These are phyloP conservation scores for Drosophila navojoa DNA, from an alignment of 1,140 invertebrate genomes.

Conservation along the genomic window DNA sequence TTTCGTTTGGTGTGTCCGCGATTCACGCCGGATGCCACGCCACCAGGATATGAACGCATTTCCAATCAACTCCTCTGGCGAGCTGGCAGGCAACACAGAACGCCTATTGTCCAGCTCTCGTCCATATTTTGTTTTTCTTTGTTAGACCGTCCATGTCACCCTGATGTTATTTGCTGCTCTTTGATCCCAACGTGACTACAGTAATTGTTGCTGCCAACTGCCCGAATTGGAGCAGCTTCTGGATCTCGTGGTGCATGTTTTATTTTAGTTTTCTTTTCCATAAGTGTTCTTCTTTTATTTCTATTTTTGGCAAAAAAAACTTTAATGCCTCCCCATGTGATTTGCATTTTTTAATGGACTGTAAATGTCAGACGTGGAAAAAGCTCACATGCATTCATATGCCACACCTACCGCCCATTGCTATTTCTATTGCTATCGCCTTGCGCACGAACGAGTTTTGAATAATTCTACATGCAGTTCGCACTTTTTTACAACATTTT, in stretches of 20 bases:
- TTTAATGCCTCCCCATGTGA: constrained; percentile 42
- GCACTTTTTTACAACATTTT: constrained; percentile 41
- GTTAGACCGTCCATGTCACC: constrained; percentile 9
- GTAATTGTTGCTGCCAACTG: constrained; percentile 70
- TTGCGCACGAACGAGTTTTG: constrained; percentile 67
- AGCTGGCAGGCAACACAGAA: constrained; percentile 5
- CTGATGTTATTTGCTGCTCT: constrained; percentile 22
- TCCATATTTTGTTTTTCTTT: constrained; percentile 50
- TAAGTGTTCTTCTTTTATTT: not conserved
- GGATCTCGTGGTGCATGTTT: not conserved
- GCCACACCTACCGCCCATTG: constrained; percentile 17
- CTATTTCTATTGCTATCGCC: constrained; percentile 44
- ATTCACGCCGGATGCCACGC: constrained; percentile 53
- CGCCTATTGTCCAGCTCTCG: constrained; percentile 25
- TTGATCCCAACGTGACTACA: constrained; percentile 66
- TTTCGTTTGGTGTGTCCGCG: constrained; percentile 52
- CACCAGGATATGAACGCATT: constrained; percentile 68
- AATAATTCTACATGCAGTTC: constrained; percentile 69
- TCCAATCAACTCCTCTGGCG: not conserved
- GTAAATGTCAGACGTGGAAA: constrained; percentile 52
- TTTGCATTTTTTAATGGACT: constrained; percentile 74
- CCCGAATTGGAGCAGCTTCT: not conserved
- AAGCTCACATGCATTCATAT: constrained; percentile 60
- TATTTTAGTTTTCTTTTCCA: not conserved
- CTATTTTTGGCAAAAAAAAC: constrained; percentile 42